Base-by-base conservation (phyloP, 2,797 vertebrate species). In the Enteromius thamalakanensis region DNA sequence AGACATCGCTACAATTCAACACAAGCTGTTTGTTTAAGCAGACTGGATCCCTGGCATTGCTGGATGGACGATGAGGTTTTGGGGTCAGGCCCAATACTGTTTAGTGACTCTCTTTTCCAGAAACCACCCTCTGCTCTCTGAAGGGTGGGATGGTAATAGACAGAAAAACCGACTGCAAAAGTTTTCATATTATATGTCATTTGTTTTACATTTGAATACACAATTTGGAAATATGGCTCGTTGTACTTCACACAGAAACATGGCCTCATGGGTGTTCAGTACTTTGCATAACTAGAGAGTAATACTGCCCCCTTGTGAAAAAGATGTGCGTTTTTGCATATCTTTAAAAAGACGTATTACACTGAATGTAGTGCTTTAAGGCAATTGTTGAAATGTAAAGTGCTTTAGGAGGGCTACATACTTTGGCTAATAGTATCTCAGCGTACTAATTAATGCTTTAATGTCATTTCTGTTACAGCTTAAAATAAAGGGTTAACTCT, bases 331-430 rank as follows among this genome's bases (percentile, higher is more conserved):
- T n/a, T 7, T 69, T 42, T 12, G 21, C 19, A 40, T 40, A 11
- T 19, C 37, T n/a, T 45, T 69, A 23, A 69, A 69, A 69, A 14
- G 21, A 42, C 5, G 0, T 47, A 17, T 17, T 26, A 26, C 1
- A 70, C n/a, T 70, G 40, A 69, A 23, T 69, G 65, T n/a, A n/a
- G 12, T 68, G 67, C n/a, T 69, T 69, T 15, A 23, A 70, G 12
- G 6, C n/a, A 45, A 23, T 15, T 8, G 21, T 23, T 69, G 10
- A 70, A 15, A 7, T 68, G 26, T 12, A 68, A 10, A 15, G 6
- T 45, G 12, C 6, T 70, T 45, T 12, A 67, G 19, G 65, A 67
- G 53, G 45, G 45, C 45, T 47, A 21, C 19, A 53, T 62, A 62
- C 23, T 60, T 60, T 29, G 42, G 42, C 11, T 45, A 12, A 26